Conservation (phyloP, 2,113 vertebrate species). For the Stictonetta naevosa region DNA sequence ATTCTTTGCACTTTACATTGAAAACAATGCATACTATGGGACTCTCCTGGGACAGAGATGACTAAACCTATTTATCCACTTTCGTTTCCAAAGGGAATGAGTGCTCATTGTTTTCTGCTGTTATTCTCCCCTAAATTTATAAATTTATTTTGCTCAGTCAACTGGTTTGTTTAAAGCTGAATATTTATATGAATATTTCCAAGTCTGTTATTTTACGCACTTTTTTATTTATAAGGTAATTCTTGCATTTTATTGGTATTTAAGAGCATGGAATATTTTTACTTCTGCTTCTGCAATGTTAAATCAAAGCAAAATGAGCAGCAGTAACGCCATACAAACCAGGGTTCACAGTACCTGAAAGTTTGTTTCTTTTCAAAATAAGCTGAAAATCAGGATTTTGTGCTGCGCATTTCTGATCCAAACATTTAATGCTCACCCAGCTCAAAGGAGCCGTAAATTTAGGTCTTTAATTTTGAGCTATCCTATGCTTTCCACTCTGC, state of each 20-base stretch:
- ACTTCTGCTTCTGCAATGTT: not conserved
- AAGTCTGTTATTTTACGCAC: not conserved
- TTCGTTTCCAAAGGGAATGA: constrained; percentile 1
- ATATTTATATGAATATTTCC: not conserved
- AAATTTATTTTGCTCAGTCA: constrained; percentile 28
- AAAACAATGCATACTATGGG: constrained; percentile 11
- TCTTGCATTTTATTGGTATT: not conserved
- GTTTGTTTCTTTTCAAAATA: not conserved
- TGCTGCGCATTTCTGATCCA: not conserved
- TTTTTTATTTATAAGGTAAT: constrained; percentile 11
- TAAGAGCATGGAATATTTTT: constrained; percentile 23
- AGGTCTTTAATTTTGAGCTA: not conserved
- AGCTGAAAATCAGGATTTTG: not conserved
- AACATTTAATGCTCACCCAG: not conserved
- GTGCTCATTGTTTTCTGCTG: constrained; percentile 30
- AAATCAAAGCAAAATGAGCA: not conserved
- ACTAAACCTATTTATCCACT: constrained; percentile 67
- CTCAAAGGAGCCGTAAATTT: not conserved
- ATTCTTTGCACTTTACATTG: constrained; percentile 36
- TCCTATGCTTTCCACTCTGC: not conserved
- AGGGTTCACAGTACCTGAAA: not conserved
- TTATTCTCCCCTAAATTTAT: constrained; percentile 32
- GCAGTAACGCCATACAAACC: not conserved
- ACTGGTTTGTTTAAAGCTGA: constrained; percentile 17
- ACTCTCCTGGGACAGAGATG: constrained; percentile 36